Evolutionary conservation across 23 tunicate species (phyloP).

Genomic region (Styela clava): DNA sequence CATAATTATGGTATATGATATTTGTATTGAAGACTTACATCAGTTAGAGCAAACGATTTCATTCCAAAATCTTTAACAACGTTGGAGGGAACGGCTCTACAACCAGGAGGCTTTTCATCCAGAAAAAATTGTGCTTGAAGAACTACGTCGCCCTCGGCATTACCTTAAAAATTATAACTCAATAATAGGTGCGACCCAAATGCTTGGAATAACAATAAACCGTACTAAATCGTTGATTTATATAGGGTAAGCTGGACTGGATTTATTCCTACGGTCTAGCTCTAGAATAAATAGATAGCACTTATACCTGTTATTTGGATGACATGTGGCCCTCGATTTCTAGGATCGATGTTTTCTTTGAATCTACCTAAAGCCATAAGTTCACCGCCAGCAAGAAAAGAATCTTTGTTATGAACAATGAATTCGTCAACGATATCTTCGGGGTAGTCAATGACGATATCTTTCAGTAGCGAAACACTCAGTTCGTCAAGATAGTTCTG

Average conservation of each 20-base stretch:
- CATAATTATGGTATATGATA: too few relatives aligned
- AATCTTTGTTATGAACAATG: neutral
- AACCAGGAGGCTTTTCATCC: neutral
- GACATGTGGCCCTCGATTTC: neutral
- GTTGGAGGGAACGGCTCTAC: neutral
- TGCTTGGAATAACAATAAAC: too few relatives aligned
- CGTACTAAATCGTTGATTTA: too few relatives aligned
- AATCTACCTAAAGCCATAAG: neutral
- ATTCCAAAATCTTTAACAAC: neutral
- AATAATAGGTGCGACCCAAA: too few relatives aligned
- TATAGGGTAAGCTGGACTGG: too few relatives aligned
- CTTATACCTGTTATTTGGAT: neutral
- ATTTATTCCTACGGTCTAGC: too few relatives aligned
- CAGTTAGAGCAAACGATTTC: constrained; percentile 1
- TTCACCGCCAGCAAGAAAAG: constrained; percentile 1
- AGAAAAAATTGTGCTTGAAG: neutral
- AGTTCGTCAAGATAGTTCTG: constrained; percentile 9
- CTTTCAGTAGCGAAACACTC: neutral
- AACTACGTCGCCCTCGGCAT: neutral
- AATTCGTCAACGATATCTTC: neutral
- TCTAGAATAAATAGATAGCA: too few relatives aligned
- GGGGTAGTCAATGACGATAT: neutral
- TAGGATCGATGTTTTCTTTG: neutral
- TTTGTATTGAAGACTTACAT: too few relatives aligned
- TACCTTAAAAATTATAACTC: neutral